These are phyloP conservation scores for Cliona cf. orientalis DNA, from an alignment of 37 sponge, comb jelly and placozoan genomes.

Conservation along the genomic window DNA sequence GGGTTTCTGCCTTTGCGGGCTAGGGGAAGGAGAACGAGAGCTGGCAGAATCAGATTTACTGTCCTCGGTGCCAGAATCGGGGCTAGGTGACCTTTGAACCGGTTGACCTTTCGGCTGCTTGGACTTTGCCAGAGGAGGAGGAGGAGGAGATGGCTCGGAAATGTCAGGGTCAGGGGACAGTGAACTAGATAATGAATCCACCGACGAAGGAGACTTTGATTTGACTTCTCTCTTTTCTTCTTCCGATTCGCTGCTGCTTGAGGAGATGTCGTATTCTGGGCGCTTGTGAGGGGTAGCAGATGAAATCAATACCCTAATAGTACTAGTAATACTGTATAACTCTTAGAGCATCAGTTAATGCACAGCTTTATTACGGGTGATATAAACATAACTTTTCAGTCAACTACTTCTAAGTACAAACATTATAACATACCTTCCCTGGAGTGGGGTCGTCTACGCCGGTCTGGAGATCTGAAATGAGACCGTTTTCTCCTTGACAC, in stretches of 20 bases:
- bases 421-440: background rate
- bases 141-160: background rate
- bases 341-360: background rate
- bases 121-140: no score
- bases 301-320: background rate
- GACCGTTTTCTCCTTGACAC: background rate
- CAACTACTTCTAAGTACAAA: background rate
- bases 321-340: background rate
- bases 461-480: background rate
- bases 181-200: background rate
- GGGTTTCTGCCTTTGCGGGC: no score
- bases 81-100: no score
- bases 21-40: no score
- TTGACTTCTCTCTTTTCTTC: background rate
- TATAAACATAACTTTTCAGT: background rate
- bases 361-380: background rate
- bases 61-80: no score
- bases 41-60: no score
- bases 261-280: background rate
- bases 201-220: background rate
- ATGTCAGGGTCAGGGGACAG: background rate
- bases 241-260: slow-evolving; percentile 15
- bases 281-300: slow-evolving; percentile 21
- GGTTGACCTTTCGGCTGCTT: no score
- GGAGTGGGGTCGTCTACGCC: background rate